Evolutionary conservation across 1,140 invertebrate genomes (phyloP), one percentile per base, ranked within the genome.

Genomic region (Polypedilum pembai): DNA sequence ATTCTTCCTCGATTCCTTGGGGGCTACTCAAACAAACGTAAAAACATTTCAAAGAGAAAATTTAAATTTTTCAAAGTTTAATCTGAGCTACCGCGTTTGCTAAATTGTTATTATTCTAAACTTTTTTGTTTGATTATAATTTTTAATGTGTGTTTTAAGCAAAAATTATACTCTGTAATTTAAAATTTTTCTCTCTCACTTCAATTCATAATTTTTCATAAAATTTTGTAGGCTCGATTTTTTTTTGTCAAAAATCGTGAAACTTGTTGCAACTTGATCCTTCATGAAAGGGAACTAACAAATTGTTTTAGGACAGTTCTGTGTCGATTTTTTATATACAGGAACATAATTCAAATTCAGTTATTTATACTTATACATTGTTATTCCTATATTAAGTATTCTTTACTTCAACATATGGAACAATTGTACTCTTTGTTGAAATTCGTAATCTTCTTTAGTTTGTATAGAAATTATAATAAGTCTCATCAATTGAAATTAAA

Each of bases 201-300:
- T 33, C 24, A 33, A 33, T 33, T 33, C n/a, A n/a, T 33, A 33
- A 33, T 33, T 33, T 33, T 5, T 33, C 5, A 33, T n/a, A n/a
- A n/a, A n/a, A n/a, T n/a, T 33, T 33, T 33, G 1, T 33, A 3
- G 24, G 24, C 5, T 1, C 24, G 24, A 33, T 33, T 33, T 33
- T 33, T 33, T 3, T 33, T 33, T 33, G 24, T 33, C 24, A 56
- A 56, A 12, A 12, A 56, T n/a, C n/a, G 45, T 56, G 45, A 56
- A 56, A 56, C 45, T 56, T 56, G 12, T 56, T 56, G 45, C 45
- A 56, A n/a, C 45, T 56, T 56, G 45, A 56, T 56, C 45, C 15
- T 56, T 56, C 45, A 56, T 56, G 45, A 56, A 56, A 56, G n/a
- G 45, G 45, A 12, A 56, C 45, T 56, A 56, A 56, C n/a, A 56